Percentiles rank a stretch among this genome's conserved stretches.
phyloP scores from a whole-genome alignment of 2,888 invertebrate genomes.

The Gastrophysa polygoni region DNA sequence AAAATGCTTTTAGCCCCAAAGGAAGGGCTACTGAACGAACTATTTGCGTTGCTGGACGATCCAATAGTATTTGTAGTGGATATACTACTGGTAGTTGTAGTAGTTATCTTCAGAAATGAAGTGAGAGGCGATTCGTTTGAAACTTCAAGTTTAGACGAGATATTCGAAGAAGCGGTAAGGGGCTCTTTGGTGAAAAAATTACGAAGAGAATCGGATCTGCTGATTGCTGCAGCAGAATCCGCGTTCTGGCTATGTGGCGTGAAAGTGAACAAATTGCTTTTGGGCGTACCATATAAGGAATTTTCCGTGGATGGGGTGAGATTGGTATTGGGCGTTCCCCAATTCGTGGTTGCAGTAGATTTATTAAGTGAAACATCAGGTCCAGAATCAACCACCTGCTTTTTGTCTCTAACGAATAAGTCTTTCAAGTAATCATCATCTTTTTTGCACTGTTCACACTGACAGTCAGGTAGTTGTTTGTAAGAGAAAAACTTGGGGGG shows the following conservation, averaged over 20 bases:
- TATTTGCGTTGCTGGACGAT: conserved; percentile 4
- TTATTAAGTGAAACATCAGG: conserved; percentile 28
- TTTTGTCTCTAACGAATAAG: conserved; percentile 28
- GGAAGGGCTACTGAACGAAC: background rate
- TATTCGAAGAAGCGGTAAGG: conserved; percentile 4
- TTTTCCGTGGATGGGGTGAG: conserved; percentile 25
- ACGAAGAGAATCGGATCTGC: conserved; percentile 28
- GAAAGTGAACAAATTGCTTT: conserved; percentile 19
- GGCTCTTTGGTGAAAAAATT: conserved; percentile 32
- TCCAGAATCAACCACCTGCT: background rate
- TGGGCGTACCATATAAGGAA: conserved; percentile 35
- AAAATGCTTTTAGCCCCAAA: background rate
- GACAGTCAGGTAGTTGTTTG: conserved; percentile 62
- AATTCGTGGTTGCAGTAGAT: background rate
- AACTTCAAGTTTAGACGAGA: background rate
- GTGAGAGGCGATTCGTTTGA: conserved; percentile 6
- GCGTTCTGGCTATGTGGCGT: background rate
- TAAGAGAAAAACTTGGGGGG: conserved; percentile 80
- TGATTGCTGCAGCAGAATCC: background rate
- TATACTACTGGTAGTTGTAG: background rate
- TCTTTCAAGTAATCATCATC: conserved; percentile 54
- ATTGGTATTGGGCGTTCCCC: conserved; percentile 28
- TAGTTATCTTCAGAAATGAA: background rate
- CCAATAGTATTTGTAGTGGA: conserved; percentile 5
- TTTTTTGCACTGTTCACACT: conserved; percentile 67